These are phyloP conservation scores for Scomber scombrus DNA, from an alignment of 2,113 vertebrate genomes.

Conservation along the genomic window DNA sequence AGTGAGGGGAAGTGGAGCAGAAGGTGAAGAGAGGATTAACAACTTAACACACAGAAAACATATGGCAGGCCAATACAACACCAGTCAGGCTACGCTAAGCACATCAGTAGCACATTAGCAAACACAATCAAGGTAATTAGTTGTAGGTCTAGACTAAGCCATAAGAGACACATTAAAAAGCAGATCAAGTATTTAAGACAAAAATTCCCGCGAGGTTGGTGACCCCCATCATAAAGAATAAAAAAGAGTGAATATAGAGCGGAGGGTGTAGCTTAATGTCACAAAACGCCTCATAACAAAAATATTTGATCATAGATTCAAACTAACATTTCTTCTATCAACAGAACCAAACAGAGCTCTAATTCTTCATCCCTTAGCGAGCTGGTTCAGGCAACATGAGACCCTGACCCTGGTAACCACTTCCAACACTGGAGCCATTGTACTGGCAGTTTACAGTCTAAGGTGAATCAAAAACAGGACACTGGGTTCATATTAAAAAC, in stretches of 20 bases:
- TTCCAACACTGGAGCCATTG: too few relatives aligned
- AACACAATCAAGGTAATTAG: conserved; percentile 39
- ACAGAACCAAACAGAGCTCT: not conserved
- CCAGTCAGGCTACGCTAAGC: not conserved
- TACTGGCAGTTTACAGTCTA: not conserved
- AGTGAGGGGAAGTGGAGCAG: conserved; percentile 49
- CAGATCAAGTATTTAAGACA: not conserved
- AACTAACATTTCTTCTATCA: too few relatives aligned
- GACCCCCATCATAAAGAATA: too few relatives aligned
- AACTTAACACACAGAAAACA: conserved; percentile 47
- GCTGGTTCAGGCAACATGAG: not conserved
- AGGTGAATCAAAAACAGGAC: too few relatives aligned
- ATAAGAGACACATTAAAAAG: not conserved
- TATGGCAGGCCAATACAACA: conserved; percentile 40
- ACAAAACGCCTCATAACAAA: not conserved
- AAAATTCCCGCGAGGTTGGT: not conserved
- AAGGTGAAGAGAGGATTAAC: conserved; percentile 55
- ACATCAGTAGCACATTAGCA: not conserved
- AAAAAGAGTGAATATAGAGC: too few relatives aligned
- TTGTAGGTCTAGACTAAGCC: not conserved
- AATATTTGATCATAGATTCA: too few relatives aligned
- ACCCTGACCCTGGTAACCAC: not conserved
- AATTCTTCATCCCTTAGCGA: not conserved
- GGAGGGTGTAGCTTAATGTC: not conserved
- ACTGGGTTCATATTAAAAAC: too few relatives aligned